phyloP scores from a whole-genome alignment of 1,140 invertebrate genomes.

The Lasioglossum albipes region DNA sequence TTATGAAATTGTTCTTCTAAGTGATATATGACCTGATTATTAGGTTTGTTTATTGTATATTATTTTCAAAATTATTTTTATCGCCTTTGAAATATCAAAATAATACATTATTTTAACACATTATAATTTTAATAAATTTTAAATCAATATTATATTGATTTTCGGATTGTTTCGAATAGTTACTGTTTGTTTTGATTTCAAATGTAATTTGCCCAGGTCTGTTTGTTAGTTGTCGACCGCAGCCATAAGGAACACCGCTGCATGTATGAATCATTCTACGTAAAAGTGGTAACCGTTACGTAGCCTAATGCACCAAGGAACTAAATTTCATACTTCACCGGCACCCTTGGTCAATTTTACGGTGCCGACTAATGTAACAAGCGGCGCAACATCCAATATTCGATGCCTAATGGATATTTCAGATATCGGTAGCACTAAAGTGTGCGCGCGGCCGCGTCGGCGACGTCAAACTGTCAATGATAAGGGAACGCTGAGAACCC shows the following conservation, averaged over 20 bases:
- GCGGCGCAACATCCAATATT: not conserved
- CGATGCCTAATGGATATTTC: not conserved
- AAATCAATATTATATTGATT: too few species aligned
- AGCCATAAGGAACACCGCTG: not conserved
- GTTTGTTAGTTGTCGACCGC: not conserved
- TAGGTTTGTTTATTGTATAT: too few species aligned
- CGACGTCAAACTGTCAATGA: not conserved
- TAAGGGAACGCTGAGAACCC: slow-evolving; percentile 8
- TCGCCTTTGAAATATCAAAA: too few species aligned
- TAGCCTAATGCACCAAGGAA: too few species aligned
- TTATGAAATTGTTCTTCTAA: too few species aligned
- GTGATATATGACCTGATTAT: too few species aligned
- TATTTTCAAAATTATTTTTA: too few species aligned
- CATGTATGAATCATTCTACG: not conserved
- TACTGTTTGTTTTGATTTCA: too few species aligned
- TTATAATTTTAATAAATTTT: too few species aligned
- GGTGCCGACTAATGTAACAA: not conserved
- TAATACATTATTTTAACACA: too few species aligned
- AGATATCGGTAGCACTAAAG: not conserved
- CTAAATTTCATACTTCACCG: not conserved
- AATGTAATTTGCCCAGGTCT: too few species aligned
- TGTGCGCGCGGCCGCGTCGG: not conserved
- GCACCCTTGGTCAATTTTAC: not conserved
- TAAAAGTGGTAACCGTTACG: not conserved
- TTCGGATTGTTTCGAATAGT: too few species aligned